Percentiles rank a stretch among this genome's conserved stretches.
Conservation (phyloP, 2,797 vertebrate genomes). For the Odontamblyopus rebecca region DNA sequence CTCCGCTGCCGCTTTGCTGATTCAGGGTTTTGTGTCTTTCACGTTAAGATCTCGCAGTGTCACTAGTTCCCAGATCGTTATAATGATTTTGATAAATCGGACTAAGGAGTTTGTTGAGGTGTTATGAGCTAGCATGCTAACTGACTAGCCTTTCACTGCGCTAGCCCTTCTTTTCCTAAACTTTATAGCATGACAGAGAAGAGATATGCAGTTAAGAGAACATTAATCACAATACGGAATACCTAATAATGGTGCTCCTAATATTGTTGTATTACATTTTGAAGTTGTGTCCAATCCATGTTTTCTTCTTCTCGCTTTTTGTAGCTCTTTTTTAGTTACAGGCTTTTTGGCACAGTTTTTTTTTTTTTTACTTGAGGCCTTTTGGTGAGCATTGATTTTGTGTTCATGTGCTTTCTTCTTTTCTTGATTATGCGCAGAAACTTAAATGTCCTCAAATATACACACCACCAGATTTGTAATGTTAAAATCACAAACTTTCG, state of each 20-base stretch:
- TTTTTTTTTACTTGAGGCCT: not conserved
- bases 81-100: slow-evolving; percentile 17
- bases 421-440: not conserved
- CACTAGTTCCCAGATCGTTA: not conserved
- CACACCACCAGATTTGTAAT: not conserved
- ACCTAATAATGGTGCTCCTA: not conserved
- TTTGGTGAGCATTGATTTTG: not conserved
- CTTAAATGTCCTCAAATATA: not conserved
- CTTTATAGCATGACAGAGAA: not conserved
- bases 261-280: not conserved
- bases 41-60: slow-evolving; percentile 7
- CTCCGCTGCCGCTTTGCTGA: slow-evolving; percentile 50
- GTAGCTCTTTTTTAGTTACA: slow-evolving; percentile 17
- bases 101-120: slow-evolving; percentile 61
- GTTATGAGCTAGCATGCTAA: slow-evolving; percentile 70
- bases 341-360: slow-evolving; percentile 32
- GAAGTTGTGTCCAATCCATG: not conserved
- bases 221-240: too few species aligned
- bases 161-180: slow-evolving; percentile 28
- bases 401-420: too few species aligned
- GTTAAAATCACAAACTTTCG: not conserved
- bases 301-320: slow-evolving; percentile 54
- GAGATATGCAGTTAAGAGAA: not conserved
- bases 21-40: slow-evolving; percentile 31
- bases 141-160: slow-evolving; percentile 59